phyloP scores from a whole-genome alignment of 2,113 vertebrate genomes.

The Albula goreensis region DNA sequence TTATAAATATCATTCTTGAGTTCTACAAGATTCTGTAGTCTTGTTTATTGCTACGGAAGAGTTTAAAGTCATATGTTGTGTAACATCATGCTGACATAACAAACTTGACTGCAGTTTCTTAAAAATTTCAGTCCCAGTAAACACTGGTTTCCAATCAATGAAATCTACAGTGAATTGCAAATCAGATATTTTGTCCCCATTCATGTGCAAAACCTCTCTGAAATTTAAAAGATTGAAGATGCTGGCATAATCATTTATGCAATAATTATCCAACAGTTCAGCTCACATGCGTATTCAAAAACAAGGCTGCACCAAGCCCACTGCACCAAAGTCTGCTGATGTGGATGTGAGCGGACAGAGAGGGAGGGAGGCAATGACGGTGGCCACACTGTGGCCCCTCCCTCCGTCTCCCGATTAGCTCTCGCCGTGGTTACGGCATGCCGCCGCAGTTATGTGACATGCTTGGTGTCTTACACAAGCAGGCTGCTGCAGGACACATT shows the following conservation, averaged over 20 bases:
- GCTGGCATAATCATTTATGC: neutral
- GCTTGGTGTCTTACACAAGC: conserved; percentile 3
- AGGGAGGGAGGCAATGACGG: neutral
- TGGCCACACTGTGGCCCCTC: neutral
- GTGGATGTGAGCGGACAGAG: neutral
- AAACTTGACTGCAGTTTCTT: neutral
- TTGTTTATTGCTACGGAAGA: neutral
- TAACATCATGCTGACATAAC: neutral
- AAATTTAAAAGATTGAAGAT: neutral
- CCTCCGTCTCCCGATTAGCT: neutral
- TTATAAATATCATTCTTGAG: too few relatives aligned
- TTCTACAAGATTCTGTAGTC: neutral
- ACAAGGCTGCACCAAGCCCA: neutral
- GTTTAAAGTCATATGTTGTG: neutral
- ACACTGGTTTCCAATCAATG: neutral
- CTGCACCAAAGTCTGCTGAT: neutral
- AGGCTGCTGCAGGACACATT: neutral
- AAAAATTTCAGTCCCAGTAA: neutral
- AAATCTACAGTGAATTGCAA: neutral
- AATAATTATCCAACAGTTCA: neutral
- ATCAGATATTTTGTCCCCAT: neutral
- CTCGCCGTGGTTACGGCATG: neutral
- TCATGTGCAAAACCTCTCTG: neutral
- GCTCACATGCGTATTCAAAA: neutral
- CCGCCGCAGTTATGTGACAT: conserved; percentile 9